Evolutionary conservation across 2,797 vertebrate species (phyloP).

Genomic region (Avahi laniger): DNA sequence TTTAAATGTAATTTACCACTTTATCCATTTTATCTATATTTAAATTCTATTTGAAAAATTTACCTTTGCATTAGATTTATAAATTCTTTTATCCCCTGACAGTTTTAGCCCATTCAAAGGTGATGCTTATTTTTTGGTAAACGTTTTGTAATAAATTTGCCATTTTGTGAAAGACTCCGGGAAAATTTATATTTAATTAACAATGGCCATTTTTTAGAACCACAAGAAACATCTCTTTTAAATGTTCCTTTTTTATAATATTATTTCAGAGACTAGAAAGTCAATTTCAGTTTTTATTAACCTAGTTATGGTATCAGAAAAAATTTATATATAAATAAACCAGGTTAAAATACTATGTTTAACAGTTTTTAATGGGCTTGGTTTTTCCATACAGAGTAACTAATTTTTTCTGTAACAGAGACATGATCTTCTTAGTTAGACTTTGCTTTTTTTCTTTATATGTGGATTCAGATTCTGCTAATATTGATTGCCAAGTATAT

Average conservation of each 20-base stretch:
- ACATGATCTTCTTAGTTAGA: neutral
- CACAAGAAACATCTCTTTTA: slow-evolving; percentile 11
- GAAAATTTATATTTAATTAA: slow-evolving; percentile 20
- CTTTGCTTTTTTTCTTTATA: neutral
- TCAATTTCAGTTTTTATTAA: slow-evolving; percentile 51
- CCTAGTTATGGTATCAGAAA: neutral
- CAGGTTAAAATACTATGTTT: neutral
- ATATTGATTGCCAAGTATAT: neutral
- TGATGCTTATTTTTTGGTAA: neutral
- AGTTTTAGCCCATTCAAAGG: slow-evolving; percentile 5
- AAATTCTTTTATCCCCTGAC: slow-evolving; percentile 39
- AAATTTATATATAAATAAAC: neutral
- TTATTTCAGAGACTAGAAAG: slow-evolving; percentile 13
- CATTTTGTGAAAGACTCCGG: neutral
- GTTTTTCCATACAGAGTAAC: slow-evolving; percentile 7
- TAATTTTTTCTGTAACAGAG: neutral
- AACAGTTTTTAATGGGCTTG: slow-evolving; percentile 23
- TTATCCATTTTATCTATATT: neutral
- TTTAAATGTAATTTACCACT: neutral
- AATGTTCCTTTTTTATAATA: neutral
- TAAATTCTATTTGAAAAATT: slow-evolving; percentile 33
- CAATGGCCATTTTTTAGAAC: neutral
- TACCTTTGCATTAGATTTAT: neutral
- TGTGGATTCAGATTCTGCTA: neutral
- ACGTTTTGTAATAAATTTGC: slow-evolving; percentile 29